Evolutionary conservation across 64 coral and sea anemone species (phyloP), one percentile per base, ranked within the genome.

Genomic region (Astreopora myriophthalma): DNA sequence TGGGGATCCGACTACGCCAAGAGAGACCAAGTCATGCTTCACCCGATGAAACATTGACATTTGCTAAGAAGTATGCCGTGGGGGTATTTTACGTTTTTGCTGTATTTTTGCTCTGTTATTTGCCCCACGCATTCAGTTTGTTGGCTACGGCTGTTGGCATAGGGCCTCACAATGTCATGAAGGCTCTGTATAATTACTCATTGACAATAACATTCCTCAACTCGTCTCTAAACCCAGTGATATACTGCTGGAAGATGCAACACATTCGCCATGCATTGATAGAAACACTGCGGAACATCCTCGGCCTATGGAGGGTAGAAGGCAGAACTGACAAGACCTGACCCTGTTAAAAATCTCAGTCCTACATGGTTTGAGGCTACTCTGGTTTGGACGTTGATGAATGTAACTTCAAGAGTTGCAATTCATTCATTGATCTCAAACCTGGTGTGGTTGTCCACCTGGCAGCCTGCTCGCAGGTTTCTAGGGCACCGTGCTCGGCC

Each of bases 211-310:
- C 75, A 0, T 79, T 79, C 26, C 75, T 79, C 1, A 79, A 79
- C 48, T 79, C 75, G 31, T 25, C 44, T 52, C 11, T 79, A 2
- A 79, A 79, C 40, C 75, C 75, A 32, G 48, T 79, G 7, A 48
- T 79, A 6, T 79, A 79, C 26, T 79, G 75, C 27, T 79, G 75
- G 75, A 79, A 79, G 5, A 79, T 79, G 44, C 26, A 28, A 57
- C 75, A 49, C 40, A 57, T 79, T 55, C 75, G 75, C 44, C 29
- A 20, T 1, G 75, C 75, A 14, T 29, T 79, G 13, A 7, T 79
- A 20, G 44, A 79, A 32, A 79, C 9, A 25, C 55, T 79, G 25
- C 75, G 20, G 37, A 73, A 20, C 70, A 37, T 73, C 51, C 51
- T 10, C 8, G 12, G 0, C 12, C 3, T 10, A 3, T 44, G 40